Evolutionary conservation across 2,888 invertebrate species (phyloP), one percentile per base, ranked within the genome.

Genomic region (Allacma fusca): DNA sequence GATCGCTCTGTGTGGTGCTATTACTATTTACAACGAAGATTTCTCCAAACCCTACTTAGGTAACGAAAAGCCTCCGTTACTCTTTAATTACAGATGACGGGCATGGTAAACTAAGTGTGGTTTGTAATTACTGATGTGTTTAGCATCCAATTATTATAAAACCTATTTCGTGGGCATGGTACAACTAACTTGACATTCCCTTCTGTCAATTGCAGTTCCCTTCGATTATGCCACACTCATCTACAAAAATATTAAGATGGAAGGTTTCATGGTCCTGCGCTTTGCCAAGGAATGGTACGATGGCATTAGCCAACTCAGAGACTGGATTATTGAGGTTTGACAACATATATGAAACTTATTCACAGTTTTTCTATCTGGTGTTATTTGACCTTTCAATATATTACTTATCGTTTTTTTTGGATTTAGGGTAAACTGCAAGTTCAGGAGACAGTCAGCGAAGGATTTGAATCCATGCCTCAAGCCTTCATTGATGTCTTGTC

Each of bases 401-500:
- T n/a, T n/a, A n/a, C n/a, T n/a, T n/a, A n/a, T n/a, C n/a, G n/a
- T n/a, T n/a, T n/a, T n/a, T n/a, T n/a, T n/a, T n/a, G n/a, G n/a
- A n/a, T n/a, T n/a, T n/a, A 88, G 87, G 93, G 92, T 59, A 93
- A 92, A 87, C 84, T 94, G 16, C 90, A 91, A 84, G 91, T 91
- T 85, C 88, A 88, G 80, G 93, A 94, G 86, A 92, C 92, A 67
- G 85, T 91, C 1, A 91, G 91, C 1, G 87, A 91, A 79, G 93
- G 93, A 1, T 93, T 93, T 86, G 91, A 92, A 81, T 92, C 92
- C 83, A 91, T 91, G 90, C 91, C 91, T 1, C 88, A 91, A 69
- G 92, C 93, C 44, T 90, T 93, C 79, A 88, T 90, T 75, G 91
- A 90, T 19, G 88, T 93, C 85, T 86, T 90, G 77, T 84, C 85